Evolutionary conservation across 2,797 vertebrate species (phyloP).

Genomic region (Melanotaenia trifasciata): DNA sequence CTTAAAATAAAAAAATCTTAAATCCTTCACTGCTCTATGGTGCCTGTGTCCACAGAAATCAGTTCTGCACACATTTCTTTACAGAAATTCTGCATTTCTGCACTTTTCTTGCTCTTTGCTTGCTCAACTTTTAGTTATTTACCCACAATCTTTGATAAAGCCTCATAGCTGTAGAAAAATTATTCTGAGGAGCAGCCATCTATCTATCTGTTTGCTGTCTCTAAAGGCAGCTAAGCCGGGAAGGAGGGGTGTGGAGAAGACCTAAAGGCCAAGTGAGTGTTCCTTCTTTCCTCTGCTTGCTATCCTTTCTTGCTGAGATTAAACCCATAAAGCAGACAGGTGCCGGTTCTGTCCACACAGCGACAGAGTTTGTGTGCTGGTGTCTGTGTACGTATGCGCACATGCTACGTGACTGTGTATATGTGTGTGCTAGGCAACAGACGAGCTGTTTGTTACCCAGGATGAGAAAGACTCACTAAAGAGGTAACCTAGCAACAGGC

Average conservation of each 20-base stretch:
- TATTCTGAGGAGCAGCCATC: constrained; percentile 30
- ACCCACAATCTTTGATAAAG: constrained; percentile 30
- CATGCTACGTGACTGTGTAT: constrained; percentile 9
- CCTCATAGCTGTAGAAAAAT: constrained; percentile 14
- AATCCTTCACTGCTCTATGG: constrained; percentile 2
- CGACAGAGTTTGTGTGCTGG: constrained; percentile 44
- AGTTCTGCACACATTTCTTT: no score
- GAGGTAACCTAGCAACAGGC: constrained; percentile 87
- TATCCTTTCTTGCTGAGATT: constrained; percentile 63
- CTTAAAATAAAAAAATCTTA: constrained; percentile 23
- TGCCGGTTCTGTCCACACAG: constrained; percentile 48
- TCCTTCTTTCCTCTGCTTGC: constrained; percentile 36
- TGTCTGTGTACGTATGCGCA: constrained; percentile 18
- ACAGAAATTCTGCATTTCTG: constrained; percentile 29
- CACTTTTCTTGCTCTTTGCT: constrained; percentile 28
- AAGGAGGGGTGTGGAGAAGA: constrained; percentile 29
- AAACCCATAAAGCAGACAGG: constrained; percentile 80
- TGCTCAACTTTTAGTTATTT: constrained; percentile 29
- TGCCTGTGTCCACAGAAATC: constrained; percentile 5
- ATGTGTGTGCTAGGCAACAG: constrained; percentile 60
- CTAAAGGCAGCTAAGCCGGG: constrained; percentile 31
- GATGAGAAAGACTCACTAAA: constrained; percentile 79
- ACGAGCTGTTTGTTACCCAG: constrained; percentile 79
- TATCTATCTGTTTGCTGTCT: constrained; percentile 48
- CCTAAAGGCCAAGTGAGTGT: constrained; percentile 53